Percentiles rank a stretch among this genome's conserved stretches.
These are phyloP conservation scores for Rhynchomys soricoides DNA, from an alignment of 2,113 vertebrate genomes.

Conservation along the genomic window DNA sequence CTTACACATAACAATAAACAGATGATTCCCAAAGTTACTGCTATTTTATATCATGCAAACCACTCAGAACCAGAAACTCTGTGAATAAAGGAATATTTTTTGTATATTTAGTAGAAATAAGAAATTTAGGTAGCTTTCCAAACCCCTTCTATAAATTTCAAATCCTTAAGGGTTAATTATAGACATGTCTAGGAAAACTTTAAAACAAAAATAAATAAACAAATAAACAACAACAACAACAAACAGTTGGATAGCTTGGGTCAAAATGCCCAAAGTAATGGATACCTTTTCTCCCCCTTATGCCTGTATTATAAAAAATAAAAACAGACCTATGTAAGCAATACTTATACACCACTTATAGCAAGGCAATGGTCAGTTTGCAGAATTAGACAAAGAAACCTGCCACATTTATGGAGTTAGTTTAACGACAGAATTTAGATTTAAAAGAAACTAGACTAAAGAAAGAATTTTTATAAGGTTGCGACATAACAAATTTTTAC, in stretches of 20 bases:
- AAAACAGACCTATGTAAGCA: neutral
- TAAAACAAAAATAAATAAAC: neutral
- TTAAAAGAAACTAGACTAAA: constrained; percentile 62
- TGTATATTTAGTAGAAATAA: constrained; percentile 5
- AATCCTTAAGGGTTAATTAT: neutral
- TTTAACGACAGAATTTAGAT: constrained; percentile 42
- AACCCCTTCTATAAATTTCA: neutral
- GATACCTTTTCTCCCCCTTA: neutral
- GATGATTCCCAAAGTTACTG: neutral
- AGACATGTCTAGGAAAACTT: neutral
- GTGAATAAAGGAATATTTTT: neutral
- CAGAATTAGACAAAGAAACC: constrained; percentile 48
- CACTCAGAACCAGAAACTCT: neutral
- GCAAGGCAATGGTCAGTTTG: constrained; percentile 42
- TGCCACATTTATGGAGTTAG: constrained; percentile 47
- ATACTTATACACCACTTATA: constrained; percentile 30
- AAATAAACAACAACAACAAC: neutral
- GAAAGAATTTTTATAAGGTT: constrained; percentile 13
- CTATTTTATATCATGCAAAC: neutral
- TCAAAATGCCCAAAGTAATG: neutral
- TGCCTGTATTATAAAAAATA: neutral
- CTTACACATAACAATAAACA: neutral
- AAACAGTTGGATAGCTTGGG: neutral
- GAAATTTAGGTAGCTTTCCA: neutral
- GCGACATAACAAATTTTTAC: constrained; percentile 11